Evolutionary conservation across 2,113 vertebrate genomes (phyloP), one percentile per base, ranked within the genome.

Genomic region (Motacilla alba): DNA sequence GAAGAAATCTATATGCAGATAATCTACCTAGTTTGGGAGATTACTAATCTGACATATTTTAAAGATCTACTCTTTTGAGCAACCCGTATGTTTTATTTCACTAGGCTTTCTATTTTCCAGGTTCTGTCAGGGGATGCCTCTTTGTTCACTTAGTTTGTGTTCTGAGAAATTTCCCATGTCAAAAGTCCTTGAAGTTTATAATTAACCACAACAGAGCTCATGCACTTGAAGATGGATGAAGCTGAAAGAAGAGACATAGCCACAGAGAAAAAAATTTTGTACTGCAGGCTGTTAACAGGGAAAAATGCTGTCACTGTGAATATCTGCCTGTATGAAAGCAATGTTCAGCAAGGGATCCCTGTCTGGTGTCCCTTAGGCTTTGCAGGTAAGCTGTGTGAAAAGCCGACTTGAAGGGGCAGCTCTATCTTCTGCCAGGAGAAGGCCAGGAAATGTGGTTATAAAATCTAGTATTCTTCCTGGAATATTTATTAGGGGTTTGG

Each of bases 401-500:
- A 21, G 31, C 31, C 0, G 1, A 11, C 74, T 79, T 43, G 43
- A 74, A 80, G 77, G 49, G 67, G 44, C 12, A 69, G 9, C 13
- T 39, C 15, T 46, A 11, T 41, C 30, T 26, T 81, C 87, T 94
- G 66, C 39, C 58, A 82, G 35, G 35, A 35, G 35, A 35, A n/a
- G 7, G 28, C 78, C 78, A 47, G 16, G 15, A 63, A 31, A 68
- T 43, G 69, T 10, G 37, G 16, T 53, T 86, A 43, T 31, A 79
- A 76, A 77, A 80, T 58, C 67, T 73, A 76, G 55, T n/a, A 53
- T 43, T 83, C 73, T 82, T 82, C n/a, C 41, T 94, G 81, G 92
- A 97, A 95, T 97, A 95, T 96, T 96, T 85, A 96, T 96, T 91
- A 94, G 79, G 60, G 50, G 30, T 58, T 92, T 92, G 77, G 60